These are phyloP conservation scores for Protobothrops flavoviridis DNA, from an alignment of 2,113 vertebrate genomes.

Conservation along the genomic window DNA sequence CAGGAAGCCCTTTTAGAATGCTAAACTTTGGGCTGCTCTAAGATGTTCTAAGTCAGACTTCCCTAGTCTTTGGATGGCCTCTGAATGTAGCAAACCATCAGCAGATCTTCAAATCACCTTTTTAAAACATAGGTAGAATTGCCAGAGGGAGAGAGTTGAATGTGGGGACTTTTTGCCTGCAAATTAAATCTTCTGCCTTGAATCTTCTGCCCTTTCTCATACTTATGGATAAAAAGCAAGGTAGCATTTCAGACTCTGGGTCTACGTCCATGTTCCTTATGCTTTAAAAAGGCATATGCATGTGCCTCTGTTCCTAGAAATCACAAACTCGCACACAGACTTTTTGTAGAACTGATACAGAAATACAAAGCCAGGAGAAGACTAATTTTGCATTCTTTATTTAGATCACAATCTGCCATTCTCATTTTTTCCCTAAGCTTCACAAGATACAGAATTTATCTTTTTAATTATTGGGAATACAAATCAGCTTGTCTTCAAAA, in stretches of 20 bases:
- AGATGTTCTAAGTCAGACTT: background rate
- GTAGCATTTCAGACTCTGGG: background rate
- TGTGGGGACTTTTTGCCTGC: background rate
- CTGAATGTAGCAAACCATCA: background rate
- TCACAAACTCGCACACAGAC: background rate
- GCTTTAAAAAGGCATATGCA: background rate
- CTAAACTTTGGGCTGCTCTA: background rate
- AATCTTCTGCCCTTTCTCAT: background rate
- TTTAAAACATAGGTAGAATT: background rate
- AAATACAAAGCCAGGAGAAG: background rate
- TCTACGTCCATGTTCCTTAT: background rate
- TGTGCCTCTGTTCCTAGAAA: background rate
- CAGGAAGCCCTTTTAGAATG: background rate
- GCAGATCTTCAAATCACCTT: background rate
- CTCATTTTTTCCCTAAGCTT: background rate
- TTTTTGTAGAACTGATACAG: background rate
- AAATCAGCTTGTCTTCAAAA: background rate
- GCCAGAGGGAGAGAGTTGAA: background rate
- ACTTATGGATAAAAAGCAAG: background rate
- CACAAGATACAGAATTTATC: background rate
- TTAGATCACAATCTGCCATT: background rate
- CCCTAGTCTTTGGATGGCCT: background rate
- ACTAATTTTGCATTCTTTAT: background rate
- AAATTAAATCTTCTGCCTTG: background rate
- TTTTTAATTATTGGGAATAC: background rate